phyloP scores from a whole-genome alignment of 2,888 invertebrate species.

The Ophion ellenae region DNA sequence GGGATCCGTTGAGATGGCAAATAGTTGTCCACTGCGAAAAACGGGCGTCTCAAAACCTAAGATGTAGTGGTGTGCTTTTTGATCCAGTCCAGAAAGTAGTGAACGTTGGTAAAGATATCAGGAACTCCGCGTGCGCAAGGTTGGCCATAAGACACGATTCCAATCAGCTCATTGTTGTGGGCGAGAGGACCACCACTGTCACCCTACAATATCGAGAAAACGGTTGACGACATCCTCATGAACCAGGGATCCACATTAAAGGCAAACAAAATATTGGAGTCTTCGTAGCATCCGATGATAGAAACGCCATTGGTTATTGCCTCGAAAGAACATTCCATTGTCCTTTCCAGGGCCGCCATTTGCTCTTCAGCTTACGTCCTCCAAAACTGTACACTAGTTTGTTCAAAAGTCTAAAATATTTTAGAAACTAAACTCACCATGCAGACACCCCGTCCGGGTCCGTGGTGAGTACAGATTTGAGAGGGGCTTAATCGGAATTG shows the following conservation, averaged over 20 bases:
- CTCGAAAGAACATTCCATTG: background rate
- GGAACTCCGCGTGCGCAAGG: conserved; percentile 64
- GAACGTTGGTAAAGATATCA: conserved; percentile 63
- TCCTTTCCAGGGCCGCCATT: background rate
- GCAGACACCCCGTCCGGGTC: conserved; percentile 46
- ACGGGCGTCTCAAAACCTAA: background rate
- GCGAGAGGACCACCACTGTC: conserved; percentile 67
- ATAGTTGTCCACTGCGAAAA: background rate
- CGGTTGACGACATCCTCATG: background rate
- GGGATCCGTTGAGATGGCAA: background rate
- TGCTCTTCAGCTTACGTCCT: background rate
- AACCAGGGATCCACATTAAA: background rate
- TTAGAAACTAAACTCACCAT: conserved; percentile 11
- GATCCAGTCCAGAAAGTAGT: conserved; percentile 34
- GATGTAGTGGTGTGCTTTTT: background rate
- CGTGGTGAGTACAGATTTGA: conserved; percentile 50
- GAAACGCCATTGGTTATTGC: too few species aligned
- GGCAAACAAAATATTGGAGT: background rate
- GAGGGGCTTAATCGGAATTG: background rate
- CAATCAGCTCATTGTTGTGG: conserved; percentile 51
- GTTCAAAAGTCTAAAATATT: too few species aligned
- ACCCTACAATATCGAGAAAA: conserved; percentile 36
- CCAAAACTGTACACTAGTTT: background rate
- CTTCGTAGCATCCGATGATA: too few species aligned
- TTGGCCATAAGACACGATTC: conserved; percentile 67